Percentiles rank a stretch among this genome's conserved stretches.
These are phyloP conservation scores for Drosophila nasuta DNA, from an alignment of 1,140 invertebrate species.

Conservation along the genomic window DNA sequence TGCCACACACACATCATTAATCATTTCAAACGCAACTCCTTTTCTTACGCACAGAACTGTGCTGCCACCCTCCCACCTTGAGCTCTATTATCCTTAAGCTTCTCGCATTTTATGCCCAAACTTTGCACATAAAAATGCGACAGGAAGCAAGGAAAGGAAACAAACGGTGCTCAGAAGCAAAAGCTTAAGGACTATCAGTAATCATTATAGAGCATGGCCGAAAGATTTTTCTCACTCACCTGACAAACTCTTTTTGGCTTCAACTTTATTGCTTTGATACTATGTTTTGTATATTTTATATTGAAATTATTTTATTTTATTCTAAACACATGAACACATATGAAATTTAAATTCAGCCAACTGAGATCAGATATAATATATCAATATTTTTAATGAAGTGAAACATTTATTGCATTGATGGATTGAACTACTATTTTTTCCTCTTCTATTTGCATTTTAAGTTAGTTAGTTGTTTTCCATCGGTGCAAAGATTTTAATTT, in stretches of 20 bases:
- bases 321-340: not conserved
- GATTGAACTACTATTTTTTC: too few relatives aligned
- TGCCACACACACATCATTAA: conserved; percentile 75
- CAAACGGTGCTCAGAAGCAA: not conserved
- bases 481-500: too few relatives aligned
- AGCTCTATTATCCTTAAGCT: conserved; percentile 34
- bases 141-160: not conserved
- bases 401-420: too few relatives aligned
- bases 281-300: not conserved
- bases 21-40: conserved; percentile 74
- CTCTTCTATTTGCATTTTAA: too few relatives aligned
- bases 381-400: not conserved
- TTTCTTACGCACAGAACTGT: conserved; percentile 33
- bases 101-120: conserved; percentile 51
- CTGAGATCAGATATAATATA: not conserved
- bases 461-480: too few relatives aligned
- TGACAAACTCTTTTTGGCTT: conserved; percentile 1
- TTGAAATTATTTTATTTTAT: not conserved
- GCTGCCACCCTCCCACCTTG: conserved; percentile 26
- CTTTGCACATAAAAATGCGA: conserved; percentile 47
- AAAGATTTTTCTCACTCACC: conserved; percentile 18
- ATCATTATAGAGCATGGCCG: not conserved
- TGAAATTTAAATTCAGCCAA: conserved; percentile 1
- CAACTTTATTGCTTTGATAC: not conserved
- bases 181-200: conserved; percentile 6